These are phyloP conservation scores for Atherix ibis DNA, from an alignment of 2,888 invertebrate genomes.

Conservation along the genomic window DNA sequence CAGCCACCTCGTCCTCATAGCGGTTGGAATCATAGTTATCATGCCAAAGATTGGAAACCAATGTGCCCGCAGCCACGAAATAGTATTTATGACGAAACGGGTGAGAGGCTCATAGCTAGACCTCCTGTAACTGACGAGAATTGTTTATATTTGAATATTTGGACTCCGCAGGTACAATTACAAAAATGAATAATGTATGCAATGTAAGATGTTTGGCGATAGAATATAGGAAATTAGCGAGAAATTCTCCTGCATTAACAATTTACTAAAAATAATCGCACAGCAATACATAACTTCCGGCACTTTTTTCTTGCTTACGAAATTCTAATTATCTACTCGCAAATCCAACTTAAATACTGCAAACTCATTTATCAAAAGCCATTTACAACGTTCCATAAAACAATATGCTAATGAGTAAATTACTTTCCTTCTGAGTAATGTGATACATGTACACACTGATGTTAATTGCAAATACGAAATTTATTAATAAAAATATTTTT, in stretches of 20 bases:
- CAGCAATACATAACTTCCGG: too few species aligned
- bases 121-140: conserved; percentile 41
- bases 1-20: conserved; percentile 53
- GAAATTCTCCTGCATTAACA: not conserved
- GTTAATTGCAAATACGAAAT: too few species aligned
- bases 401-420: too few species aligned
- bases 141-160: conserved; percentile 80
- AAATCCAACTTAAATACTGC: too few species aligned
- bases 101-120: conserved; percentile 17
- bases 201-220: not conserved
- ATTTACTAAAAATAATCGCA: too few species aligned
- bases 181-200: not conserved
- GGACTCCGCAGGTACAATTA: conserved; percentile 57
- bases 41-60: conserved; percentile 53
- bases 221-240: not conserved
- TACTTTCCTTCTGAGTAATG: too few species aligned
- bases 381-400: too few species aligned
- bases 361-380: too few species aligned
- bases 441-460: too few species aligned
- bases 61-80: conserved; percentile 46
- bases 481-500: too few species aligned
- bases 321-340: too few species aligned
- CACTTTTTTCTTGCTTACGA: too few species aligned
- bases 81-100: conserved; percentile 27
- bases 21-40: conserved; percentile 49